A percentile compares a stretch with the other conserved stretches of the same genome.
Conservation (phyloP, 1,140 invertebrate species). For the Drepana arcuata region DNA sequence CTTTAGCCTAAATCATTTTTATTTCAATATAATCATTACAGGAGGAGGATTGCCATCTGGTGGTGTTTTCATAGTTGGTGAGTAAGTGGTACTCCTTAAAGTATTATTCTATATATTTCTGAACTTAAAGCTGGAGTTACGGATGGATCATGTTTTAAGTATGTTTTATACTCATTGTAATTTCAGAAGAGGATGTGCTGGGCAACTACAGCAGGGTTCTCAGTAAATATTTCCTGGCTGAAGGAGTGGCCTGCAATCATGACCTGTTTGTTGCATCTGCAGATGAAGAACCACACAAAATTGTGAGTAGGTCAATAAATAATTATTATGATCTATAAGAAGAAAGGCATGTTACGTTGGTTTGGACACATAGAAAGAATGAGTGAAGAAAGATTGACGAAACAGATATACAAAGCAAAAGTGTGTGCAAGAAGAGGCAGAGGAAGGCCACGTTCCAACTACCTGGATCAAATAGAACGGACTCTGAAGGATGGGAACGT, state of each 20-base stretch:
- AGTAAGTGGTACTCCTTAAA: conserved; percentile 8
- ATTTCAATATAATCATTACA: conserved; percentile 42
- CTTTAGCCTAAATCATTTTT: conserved; percentile 5
- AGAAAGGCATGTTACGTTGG: too few relatives aligned
- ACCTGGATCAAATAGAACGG: too few relatives aligned
- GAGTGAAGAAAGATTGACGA: too few relatives aligned
- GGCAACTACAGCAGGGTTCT: conserved; percentile 82
- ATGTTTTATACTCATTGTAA: too few relatives aligned
- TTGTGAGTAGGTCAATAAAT: conserved; percentile 59
- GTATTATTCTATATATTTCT: too few relatives aligned
- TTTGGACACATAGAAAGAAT: too few relatives aligned
- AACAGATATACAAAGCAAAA: too few relatives aligned
- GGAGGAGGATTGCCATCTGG: conserved; percentile 74
- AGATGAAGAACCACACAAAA: conserved; percentile 76
- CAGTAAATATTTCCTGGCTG: conserved; percentile 86
- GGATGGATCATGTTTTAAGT: too few relatives aligned
- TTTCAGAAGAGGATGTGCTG: conserved; percentile 85
- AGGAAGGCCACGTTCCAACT: too few relatives aligned
- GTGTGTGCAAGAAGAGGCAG: too few relatives aligned
- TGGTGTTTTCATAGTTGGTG: conserved; percentile 73
- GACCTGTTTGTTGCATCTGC: conserved; percentile 80
- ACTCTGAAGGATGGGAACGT: too few relatives aligned
- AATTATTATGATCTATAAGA: not conserved
- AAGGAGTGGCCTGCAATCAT: conserved; percentile 83
- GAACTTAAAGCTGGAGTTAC: too few relatives aligned